Evolutionary conservation across 2,113 vertebrate species (phyloP), one percentile per base, ranked within the genome.

Genomic region (Scartelaos histophorus): DNA sequence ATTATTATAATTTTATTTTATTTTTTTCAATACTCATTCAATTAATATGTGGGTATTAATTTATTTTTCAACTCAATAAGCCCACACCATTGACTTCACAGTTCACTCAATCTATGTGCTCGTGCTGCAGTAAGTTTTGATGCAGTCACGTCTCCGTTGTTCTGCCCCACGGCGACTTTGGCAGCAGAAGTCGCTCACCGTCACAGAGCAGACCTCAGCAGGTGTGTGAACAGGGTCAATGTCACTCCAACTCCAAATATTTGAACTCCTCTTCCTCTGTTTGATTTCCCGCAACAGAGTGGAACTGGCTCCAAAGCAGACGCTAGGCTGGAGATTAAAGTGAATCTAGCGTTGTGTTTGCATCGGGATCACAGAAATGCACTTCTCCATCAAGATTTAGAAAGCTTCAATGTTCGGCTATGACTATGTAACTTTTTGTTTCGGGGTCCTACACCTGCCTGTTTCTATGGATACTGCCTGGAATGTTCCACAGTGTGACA

Each of bases 291-390:
- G 78, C 85, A 85, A 79, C 74, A 68, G 82, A 73, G 77, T 84
- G 82, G 82, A 88, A 82, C 81, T 73, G 84, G 73, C 60, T 67
- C 77, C 66, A 80, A 70, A 35, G 47, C 74, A 83, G 76, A 76
- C 81, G 75, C 86, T 84, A 89, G 81, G 70, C 75, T 43, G 60
- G 73, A 85, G 87, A 88, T 88, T 86, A 85, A 87, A 87, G 81
- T 76, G 79, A 88, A 88, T 90, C 84, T 83, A 82, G 81, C 79
- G 81, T 86, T 86, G 85, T 86, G 87, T 89, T 89, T 89, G 89
- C 80, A 80, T 65, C 66, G 71, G 74, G 82, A 87, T 88, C 82
- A 75, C 78, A 78, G 67, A 16, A 75, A 81, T 71, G 86, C 81
- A 67, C 83, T 82, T 83, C 83, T 82, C 78, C 71, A 83, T 88